Conservation (phyloP, 2,888 invertebrate genomes). For the Conus canariensis region DNA sequence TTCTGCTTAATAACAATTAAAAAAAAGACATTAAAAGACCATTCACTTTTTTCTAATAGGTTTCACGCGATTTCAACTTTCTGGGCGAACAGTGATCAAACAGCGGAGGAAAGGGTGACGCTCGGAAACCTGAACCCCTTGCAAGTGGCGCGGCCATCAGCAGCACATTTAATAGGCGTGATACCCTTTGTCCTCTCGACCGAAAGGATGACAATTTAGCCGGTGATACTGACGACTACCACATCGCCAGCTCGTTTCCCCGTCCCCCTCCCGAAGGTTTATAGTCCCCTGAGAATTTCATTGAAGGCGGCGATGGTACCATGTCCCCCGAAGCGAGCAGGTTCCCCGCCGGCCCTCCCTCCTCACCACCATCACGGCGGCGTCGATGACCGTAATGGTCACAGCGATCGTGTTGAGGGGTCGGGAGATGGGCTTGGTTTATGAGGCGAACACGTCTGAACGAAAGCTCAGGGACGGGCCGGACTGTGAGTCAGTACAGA, state of each 20-base stretch:
- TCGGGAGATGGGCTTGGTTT: background rate
- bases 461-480: background rate
- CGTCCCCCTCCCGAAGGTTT: background rate
- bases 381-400: background rate
- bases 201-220: background rate
- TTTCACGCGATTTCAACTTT: too few species aligned
- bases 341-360: background rate
- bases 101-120: background rate
- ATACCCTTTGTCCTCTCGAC: background rate
- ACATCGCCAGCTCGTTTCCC: background rate
- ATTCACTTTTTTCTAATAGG: too few species aligned
- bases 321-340: background rate
- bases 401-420: background rate
- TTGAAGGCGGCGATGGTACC: background rate
- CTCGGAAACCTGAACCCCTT: background rate
- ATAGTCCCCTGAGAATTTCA: constrained; percentile 3
- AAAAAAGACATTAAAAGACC: too few species aligned
- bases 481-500: background rate
- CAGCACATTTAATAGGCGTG: background rate
- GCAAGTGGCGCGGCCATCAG: background rate
- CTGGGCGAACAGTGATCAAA: too few species aligned
- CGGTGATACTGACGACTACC: background rate
- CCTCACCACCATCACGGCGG: background rate
- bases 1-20: too few species aligned
- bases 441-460: background rate